Evolutionary conservation across 2,113 vertebrate species (phyloP), one percentile per base, ranked within the genome.

Genomic region (Epinephelus moara): DNA sequence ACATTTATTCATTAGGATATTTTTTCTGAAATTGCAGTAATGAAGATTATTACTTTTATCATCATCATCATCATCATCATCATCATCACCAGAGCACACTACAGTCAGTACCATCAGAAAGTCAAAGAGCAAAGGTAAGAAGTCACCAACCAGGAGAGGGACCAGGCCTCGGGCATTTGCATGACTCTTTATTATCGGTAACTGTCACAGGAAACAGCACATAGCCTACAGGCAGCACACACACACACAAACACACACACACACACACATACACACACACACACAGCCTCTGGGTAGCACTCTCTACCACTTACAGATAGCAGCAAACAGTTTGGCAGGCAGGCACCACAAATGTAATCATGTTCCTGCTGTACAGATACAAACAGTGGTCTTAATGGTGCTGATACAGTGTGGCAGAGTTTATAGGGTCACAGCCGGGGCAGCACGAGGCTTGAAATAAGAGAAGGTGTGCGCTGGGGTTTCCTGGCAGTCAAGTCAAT

Each of bases 161-260:
- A 85, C n/a, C 25, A 75, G 55, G 91, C 91, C 86, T 69, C 9
- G 19, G 82, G 88, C 84, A 93, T 94, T 95, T 94, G 90, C 94
- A 94, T 95, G 93, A 92, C 81, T 94, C 89, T 91, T 93, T 70
- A 94, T 95, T 91, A 95, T 94, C 93, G 85, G 80, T 88, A 93
- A 94, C 93, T 90, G 93, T 94, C 92, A 93, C 74, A 90, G 72
- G 78, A 85, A 87, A 84, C 89, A 92, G 91, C 93, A 93, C 92
- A 92, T 84, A 87, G 92, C 92, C 91, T 62, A 68, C 73, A 85
- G 92, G 88, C 87, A 85, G 30, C 68, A 71, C 49, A 63, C 70
- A 67, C 59, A 21, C 47, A 42, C 50, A 72, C 60, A 59, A 25
- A 57, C 68, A 77, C 55, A 69, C 81, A 83, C 74, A 64, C 42